These are phyloP conservation scores for Xestia ashworthii DNA, from an alignment of 2,888 invertebrate genomes.

Conservation along the genomic window DNA sequence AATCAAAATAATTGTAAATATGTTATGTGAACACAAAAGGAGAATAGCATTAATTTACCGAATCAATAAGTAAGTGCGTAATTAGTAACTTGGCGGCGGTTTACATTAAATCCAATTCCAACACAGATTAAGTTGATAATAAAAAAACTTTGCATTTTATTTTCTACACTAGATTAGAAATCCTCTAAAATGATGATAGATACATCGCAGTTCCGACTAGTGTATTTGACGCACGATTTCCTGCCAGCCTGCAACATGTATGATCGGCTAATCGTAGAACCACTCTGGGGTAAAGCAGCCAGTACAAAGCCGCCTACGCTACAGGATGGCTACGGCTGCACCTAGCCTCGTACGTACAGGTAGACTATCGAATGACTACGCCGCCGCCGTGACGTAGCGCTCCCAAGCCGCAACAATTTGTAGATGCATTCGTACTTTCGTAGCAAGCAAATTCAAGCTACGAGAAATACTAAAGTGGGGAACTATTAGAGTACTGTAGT, in stretches of 20 bases:
- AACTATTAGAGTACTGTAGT: constrained; percentile 3
- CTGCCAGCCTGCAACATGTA: constrained; percentile 1
- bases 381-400: constrained; percentile 32
- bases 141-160: background rate
- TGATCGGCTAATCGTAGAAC: constrained; percentile 29
- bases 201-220: background rate
- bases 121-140: background rate
- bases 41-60: too few species aligned
- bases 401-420: constrained; percentile 20
- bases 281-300: constrained; percentile 3
- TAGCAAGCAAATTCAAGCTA: constrained; percentile 38
- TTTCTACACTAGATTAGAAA: background rate
- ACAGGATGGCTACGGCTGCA: background rate
- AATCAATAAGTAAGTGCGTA: too few species aligned
- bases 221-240: constrained; percentile 29
- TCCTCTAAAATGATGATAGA: background rate
- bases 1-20: too few species aligned
- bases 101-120: background rate
- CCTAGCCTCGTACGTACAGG: background rate
- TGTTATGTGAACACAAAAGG: too few species aligned
- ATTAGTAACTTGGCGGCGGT: too few species aligned
- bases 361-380: constrained; percentile 36
- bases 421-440: constrained; percentile 41
- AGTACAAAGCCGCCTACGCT: constrained; percentile 27
- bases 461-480: constrained; percentile 15